These are phyloP conservation scores for Octodon degus DNA, from an alignment of 2,113 vertebrate species.

Conservation along the genomic window DNA sequence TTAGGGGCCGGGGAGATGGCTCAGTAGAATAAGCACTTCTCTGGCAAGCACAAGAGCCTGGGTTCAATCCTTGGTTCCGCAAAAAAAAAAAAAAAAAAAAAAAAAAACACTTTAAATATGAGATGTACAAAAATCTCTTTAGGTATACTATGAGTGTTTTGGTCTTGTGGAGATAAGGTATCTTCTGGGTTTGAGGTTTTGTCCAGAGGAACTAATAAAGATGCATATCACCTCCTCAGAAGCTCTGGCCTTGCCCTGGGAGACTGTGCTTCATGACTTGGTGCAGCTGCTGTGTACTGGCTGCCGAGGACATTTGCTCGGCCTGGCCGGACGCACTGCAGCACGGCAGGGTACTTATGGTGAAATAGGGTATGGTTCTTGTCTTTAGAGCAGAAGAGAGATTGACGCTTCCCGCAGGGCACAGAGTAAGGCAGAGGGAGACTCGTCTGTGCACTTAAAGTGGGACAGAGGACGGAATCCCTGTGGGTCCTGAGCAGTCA, in stretches of 20 bases:
- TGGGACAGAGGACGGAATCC: neutral
- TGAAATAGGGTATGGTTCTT: neutral
- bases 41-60: no score
- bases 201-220: neutral
- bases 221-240: neutral
- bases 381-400: slow-evolving; percentile 3
- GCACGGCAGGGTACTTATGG: neutral
- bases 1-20: no score
- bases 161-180: neutral
- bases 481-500: neutral
- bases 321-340: neutral
- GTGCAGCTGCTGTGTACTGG: no score
- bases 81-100: neutral
- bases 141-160: neutral
- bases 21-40: no score
- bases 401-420: neutral
- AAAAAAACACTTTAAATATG: neutral
- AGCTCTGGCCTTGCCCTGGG: neutral
- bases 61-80: no score
- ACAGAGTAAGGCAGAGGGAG: neutral
- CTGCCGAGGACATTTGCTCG: neutral
- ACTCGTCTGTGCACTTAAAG: neutral
- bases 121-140: neutral
- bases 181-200: slow-evolving; percentile 16
- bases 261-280: neutral